Conservation (phyloP, 2,797 vertebrate species). For the Pangasius mekongensis region DNA sequence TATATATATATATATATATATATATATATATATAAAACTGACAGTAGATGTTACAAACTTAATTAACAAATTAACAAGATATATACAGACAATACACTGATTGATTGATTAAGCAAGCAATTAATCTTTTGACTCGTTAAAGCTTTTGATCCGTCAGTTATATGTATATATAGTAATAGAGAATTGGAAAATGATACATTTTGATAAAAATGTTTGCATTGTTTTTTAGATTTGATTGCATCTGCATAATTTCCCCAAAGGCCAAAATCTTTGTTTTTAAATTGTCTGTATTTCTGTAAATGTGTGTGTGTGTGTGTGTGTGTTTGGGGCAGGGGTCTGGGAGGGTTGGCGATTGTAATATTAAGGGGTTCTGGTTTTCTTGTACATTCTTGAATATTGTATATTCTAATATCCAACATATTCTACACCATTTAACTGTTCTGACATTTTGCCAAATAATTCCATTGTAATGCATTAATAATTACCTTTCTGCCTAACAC, state of each 20-base stretch:
- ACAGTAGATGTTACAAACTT: background rate
- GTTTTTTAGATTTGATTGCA: background rate
- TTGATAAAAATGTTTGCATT: background rate
- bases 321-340: too few relatives aligned
- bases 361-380: background rate
- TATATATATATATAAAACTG: background rate
- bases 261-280: background rate
- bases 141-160: background rate
- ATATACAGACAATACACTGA: background rate
- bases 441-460: background rate
- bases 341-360: background rate
- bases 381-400: background rate
- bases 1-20: too few relatives aligned
- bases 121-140: background rate
- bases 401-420: background rate
- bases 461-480: background rate
- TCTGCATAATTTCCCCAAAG: too few relatives aligned
- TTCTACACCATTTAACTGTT: background rate
- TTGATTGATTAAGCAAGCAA: background rate
- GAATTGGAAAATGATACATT: too few relatives aligned
- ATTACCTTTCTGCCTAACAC: background rate
- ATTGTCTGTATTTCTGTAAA: background rate
- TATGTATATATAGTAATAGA: background rate
- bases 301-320: too few relatives aligned
- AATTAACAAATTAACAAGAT: too few relatives aligned